These are phyloP conservation scores for Zaprionus obscuricornis DNA, from an alignment of 2,888 invertebrate species.

Conservation along the genomic window DNA sequence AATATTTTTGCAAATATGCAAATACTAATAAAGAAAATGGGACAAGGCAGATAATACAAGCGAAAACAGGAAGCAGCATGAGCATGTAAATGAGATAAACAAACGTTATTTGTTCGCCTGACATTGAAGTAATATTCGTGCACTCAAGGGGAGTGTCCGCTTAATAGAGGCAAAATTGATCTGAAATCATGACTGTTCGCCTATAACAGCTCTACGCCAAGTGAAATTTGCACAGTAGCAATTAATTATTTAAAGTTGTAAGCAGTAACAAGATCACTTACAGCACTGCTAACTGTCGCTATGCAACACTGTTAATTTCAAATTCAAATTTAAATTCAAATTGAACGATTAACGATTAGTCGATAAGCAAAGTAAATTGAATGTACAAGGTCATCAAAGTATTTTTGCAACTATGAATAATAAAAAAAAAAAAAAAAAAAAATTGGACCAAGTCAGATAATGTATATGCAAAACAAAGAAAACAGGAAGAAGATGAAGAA, in stretches of 20 bases:
- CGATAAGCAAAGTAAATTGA: too few species aligned
- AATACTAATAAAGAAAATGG: slow-evolving; percentile 9
- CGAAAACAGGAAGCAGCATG: not conserved
- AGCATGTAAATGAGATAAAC: not conserved
- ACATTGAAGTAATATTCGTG: too few species aligned
- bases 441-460: slow-evolving; percentile 34
- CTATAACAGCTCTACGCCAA: too few species aligned
- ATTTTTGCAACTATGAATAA: slow-evolving; percentile 6
- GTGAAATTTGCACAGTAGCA: too few species aligned
- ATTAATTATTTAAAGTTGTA: not conserved
- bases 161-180: too few species aligned
- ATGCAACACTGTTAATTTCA: slow-evolving; percentile 27
- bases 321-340: slow-evolving; percentile 19
- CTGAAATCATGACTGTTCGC: too few species aligned
- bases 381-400: not conserved
- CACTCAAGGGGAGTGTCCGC: too few species aligned
- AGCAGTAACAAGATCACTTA: not conserved
- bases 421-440: not conserved
- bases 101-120: too few species aligned
- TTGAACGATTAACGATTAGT: too few species aligned
- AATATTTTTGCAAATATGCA: slow-evolving; percentile 5
- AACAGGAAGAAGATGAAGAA: too few species aligned
- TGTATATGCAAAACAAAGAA: not conserved
- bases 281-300: slow-evolving; percentile 21
- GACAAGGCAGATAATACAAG: slow-evolving; percentile 22